Percentiles rank a stretch among this genome's conserved stretches.
Conservation (phyloP, 1,140 invertebrate species). For the Drosophila obscura region DNA sequence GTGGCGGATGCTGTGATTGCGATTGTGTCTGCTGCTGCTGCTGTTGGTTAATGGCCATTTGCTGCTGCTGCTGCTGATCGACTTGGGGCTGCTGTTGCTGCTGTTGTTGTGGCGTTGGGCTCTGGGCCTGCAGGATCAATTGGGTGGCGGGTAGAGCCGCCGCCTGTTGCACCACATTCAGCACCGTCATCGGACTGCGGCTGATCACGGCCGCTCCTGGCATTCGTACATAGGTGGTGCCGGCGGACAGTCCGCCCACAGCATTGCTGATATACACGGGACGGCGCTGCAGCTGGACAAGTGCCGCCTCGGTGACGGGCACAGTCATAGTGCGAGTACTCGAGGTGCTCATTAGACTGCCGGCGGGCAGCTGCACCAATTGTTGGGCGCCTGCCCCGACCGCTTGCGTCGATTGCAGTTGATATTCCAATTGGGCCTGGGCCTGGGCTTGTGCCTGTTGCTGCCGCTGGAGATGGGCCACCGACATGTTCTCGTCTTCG, state of each 20-base stretch:
- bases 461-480: constrained; percentile 13
- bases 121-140: constrained; percentile 68
- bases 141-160: constrained; percentile 57
- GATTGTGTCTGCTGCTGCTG: constrained; percentile 32
- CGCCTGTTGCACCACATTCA: constrained; percentile 80
- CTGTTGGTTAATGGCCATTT: constrained; percentile 27
- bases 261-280: constrained; percentile 81
- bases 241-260: constrained; percentile 58
- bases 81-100: constrained; percentile 17
- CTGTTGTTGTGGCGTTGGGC: constrained; percentile 34
- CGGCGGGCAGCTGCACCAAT: constrained; percentile 71
- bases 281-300: constrained; percentile 76
- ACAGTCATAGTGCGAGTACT: constrained; percentile 67
- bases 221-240: constrained; percentile 75
- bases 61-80: constrained; percentile 12
- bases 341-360: constrained; percentile 75
- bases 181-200: constrained; percentile 79
- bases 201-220: constrained; percentile 73
- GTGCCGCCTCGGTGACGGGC: constrained; percentile 72
- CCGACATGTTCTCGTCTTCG: constrained; percentile 44
- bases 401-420: constrained; percentile 12
- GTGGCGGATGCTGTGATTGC: constrained; percentile 16
- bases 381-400: constrained; percentile 43
- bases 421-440: constrained; percentile 50
- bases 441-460: constrained; percentile 15